Evolutionary conservation across 1,140 invertebrate species (phyloP), one percentile per base, ranked within the genome.

Genomic region (Drosophila tropicalis): DNA sequence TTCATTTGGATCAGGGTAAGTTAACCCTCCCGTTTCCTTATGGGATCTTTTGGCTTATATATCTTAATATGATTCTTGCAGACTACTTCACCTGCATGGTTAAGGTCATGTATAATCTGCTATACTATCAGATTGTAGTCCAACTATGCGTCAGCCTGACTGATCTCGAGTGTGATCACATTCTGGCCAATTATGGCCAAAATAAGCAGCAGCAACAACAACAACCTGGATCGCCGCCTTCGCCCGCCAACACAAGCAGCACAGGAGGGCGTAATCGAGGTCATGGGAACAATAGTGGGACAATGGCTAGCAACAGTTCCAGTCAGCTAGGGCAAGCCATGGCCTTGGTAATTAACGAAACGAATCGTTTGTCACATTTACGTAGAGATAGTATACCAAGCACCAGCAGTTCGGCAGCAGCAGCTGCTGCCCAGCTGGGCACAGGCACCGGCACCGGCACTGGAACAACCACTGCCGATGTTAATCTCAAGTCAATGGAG

Each of bases 21-120:
- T 76, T 12, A 12, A 61, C 1, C 34, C 9, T 36, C 9, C 9
- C 22, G 56, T 13, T 9, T 36, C 13, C 2, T 5, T 1, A 6
- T 29, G 5, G 2, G 5, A 51, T 29, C 10, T 17, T 29, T 57
- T 58, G 61, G 0, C n/a, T 34, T 41, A 39, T 39, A 1, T 41
- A 39, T 13, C 2, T 39, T 13, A 0, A 0, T 13, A 3, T 39
- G 10, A 1, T 39, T 12, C 3, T 64, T 1, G n/a, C 92, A 98
- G 97, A 95, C 22, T 97, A 98, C 91, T 98, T 97, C 91, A 96
- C 95, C 7, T 95, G 95, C 84, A 94, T 98, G 70, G 96, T 98
- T 0, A 96, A 96, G 90, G 95, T 96, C 73, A 92, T 98, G 39
- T 98, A 97, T 93, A 97, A 98, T 93, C 93, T 98, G 44, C 93